Percentiles rank a stretch among this genome's conserved stretches.
Evolutionary conservation across 2,113 vertebrate species (phyloP).

Genomic region (Hemiprocne comata): DNA sequence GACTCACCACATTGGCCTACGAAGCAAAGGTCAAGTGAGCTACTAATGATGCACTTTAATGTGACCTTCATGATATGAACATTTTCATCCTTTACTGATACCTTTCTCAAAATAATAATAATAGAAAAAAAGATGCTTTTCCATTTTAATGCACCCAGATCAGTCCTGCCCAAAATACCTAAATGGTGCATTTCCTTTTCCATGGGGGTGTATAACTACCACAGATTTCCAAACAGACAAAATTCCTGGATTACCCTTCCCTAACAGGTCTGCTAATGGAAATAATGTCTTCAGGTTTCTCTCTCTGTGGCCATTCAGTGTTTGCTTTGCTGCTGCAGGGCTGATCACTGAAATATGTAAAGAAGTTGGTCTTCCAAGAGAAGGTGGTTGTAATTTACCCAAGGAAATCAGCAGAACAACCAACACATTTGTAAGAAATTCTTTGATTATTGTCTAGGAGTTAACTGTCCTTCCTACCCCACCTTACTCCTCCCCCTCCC

Average conservation of each 20-base stretch:
- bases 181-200: neutral
- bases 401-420: neutral
- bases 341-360: neutral
- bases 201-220: fast-evolving
- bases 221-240: neutral
- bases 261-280: neutral
- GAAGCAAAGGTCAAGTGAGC: neutral
- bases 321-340: neutral
- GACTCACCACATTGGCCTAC: neutral
- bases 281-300: neutral
- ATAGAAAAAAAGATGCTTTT: neutral
- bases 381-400: neutral
- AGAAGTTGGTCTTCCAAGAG: neutral
- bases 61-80: neutral
- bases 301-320: neutral
- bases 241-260: neutral
- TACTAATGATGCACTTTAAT: neutral
- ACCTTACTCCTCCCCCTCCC: neutral
- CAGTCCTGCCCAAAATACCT: fast-evolving
- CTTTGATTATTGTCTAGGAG: neutral
- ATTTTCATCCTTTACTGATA: neutral
- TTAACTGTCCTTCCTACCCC: neutral
- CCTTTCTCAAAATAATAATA: neutral
- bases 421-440: neutral
- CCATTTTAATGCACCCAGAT: neutral